A percentile compares a stretch with the other conserved stretches of the same genome.
Evolutionary conservation across 2,113 vertebrate genomes (phyloP).

Genomic region (Seriola rivoliana): DNA sequence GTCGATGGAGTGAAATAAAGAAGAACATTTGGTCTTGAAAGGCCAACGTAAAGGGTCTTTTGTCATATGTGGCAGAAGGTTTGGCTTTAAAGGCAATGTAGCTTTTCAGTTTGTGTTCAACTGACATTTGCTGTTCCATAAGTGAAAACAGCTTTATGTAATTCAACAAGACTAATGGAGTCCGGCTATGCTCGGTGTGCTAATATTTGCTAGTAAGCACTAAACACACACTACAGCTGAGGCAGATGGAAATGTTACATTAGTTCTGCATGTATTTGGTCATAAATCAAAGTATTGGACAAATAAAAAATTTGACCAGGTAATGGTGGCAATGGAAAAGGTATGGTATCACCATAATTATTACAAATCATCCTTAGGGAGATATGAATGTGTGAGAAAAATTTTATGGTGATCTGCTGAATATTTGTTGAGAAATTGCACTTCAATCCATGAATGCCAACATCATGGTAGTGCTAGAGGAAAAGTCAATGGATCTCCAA

Average conservation of each 20-base stretch:
- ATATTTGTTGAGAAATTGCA: neutral
- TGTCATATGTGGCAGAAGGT: neutral
- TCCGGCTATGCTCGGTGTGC: neutral
- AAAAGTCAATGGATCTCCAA: too few species aligned
- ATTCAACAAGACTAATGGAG: neutral
- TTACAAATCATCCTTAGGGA: neutral
- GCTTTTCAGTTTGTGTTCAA: neutral
- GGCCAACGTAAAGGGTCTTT: too few species aligned
- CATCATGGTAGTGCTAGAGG: too few species aligned
- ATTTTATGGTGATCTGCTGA: neutral
- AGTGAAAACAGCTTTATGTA: neutral
- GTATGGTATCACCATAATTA: neutral
- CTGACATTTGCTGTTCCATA: neutral
- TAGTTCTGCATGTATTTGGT: neutral
- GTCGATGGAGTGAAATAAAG: too few species aligned
- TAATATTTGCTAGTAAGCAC: neutral
- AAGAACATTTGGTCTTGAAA: too few species aligned
- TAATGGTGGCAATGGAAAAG: neutral
- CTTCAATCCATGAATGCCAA: neutral
- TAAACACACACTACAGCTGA: neutral
- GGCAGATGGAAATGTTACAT: neutral
- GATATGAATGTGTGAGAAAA: neutral
- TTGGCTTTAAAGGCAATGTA: neutral
- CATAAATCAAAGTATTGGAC: neutral
- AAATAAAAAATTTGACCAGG: too few species aligned